Conservation (phyloP, 2,888 invertebrate genomes). For the Rhagophthalmus giganteus region DNA sequence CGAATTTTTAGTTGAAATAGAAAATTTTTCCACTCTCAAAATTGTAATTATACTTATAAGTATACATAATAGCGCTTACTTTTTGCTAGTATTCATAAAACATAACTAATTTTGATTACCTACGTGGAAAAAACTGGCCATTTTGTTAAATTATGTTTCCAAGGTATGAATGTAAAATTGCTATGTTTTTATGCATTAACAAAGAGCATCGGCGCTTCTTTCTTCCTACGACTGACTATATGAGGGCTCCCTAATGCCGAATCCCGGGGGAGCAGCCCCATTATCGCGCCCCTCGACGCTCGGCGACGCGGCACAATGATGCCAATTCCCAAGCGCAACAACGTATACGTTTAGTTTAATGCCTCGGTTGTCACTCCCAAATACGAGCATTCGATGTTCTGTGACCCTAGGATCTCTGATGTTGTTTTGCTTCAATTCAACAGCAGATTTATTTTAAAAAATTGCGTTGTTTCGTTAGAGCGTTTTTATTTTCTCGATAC, state of each 20-base stretch:
- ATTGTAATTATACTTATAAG: no score
- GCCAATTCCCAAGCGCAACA: conserved; percentile 54
- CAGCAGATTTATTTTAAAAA: conserved; percentile 17
- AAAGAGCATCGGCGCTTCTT: conserved; percentile 28
- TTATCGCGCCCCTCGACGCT: conserved; percentile 53
- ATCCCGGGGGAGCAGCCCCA: conserved; percentile 54
- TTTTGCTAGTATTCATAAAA: no score
- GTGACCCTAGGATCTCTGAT: conserved; percentile 30
- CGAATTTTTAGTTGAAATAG: no score
- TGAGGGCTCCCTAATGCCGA: conserved; percentile 46
- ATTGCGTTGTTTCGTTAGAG: not conserved
- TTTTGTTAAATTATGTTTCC: no score
- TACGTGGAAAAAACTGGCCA: no score
- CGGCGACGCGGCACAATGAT: conserved; percentile 51
- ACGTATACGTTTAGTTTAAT: conserved; percentile 55
- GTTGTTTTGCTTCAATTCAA: conserved; percentile 24
- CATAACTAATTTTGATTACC: no score
- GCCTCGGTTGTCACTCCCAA: conserved; percentile 52
- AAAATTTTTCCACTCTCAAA: no score
- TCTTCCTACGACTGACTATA: conserved; percentile 19
- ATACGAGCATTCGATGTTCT: conserved; percentile 35
- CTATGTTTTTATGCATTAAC: conserved; percentile 20
- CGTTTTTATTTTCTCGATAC: not conserved
- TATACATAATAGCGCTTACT: no score
- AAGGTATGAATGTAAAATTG: conserved; percentile 1